phyloP scores from a whole-genome alignment of 2,888 invertebrate species.

The Yponomeuta malinellus region DNA sequence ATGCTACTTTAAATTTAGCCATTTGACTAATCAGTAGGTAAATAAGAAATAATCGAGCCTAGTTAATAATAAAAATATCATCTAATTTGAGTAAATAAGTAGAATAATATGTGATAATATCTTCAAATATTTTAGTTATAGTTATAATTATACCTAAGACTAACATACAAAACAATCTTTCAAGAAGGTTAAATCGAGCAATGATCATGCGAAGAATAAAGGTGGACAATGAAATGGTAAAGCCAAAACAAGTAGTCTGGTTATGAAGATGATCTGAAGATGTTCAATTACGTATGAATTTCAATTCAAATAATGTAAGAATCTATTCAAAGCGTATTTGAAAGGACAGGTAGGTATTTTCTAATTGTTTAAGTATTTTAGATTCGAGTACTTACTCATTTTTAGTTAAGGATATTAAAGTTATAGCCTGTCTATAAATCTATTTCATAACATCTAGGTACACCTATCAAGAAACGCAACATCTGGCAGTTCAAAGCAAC shows the following conservation, averaged over 20 bases:
- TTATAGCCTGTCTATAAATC: not conserved
- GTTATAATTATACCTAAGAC: not conserved
- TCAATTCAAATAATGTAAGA: not conserved
- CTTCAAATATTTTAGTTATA: not conserved
- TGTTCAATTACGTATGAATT: not conserved
- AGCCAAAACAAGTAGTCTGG: not conserved
- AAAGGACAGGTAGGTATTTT: not conserved
- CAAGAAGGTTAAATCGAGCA: not conserved
- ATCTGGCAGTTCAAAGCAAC: slow-evolving; percentile 66
- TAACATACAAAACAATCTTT: not conserved
- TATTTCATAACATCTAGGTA: slow-evolving; percentile 28
- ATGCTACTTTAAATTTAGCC: not conserved
- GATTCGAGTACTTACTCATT: not conserved
- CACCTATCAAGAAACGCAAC: slow-evolving; percentile 42
- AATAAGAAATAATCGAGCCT: not conserved
- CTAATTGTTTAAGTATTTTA: not conserved
- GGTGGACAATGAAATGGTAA: not conserved
- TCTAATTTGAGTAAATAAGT: not conserved
- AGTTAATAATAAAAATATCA: not conserved
- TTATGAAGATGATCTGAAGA: not conserved
- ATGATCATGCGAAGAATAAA: not conserved
- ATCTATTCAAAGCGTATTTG: not conserved
- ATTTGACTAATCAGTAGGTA: not conserved
- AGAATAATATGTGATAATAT: not conserved
- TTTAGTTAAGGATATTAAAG: too few relatives aligned